Evolutionary conservation across 2,113 vertebrate species (phyloP).

Genomic region (Pelvicachromis taeniatus): DNA sequence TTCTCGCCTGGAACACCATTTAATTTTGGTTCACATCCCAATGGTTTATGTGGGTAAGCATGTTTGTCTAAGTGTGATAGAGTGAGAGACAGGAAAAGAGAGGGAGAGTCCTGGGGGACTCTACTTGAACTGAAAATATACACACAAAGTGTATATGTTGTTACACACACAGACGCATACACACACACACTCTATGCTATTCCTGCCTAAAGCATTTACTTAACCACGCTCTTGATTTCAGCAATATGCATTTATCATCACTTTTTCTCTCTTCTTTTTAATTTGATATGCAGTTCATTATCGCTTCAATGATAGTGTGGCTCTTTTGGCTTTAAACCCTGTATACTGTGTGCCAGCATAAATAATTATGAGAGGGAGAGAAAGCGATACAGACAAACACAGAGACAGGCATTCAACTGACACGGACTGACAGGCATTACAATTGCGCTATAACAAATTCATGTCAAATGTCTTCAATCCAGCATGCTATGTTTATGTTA

Average conservation of each 20-base stretch:
- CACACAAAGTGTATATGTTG: background rate
- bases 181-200: background rate
- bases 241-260: constrained; percentile 40
- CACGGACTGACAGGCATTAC: background rate
- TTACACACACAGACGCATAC: background rate
- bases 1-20: constrained; percentile 29
- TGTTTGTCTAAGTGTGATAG: background rate
- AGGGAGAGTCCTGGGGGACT: background rate
- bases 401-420: background rate
- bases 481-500: background rate
- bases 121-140: constrained; percentile 12
- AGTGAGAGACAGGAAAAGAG: background rate
- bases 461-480: background rate
- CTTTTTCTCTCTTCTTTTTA: constrained; percentile 3
- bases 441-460: background rate
- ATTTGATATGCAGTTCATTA: constrained; percentile 45
- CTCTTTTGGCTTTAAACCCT: constrained; percentile 26
- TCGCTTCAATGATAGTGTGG: constrained; percentile 26
- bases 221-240: constrained; percentile 22
- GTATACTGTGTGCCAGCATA: constrained; percentile 4
- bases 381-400: background rate
- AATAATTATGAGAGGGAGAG: constrained; percentile 16
- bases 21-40: constrained; percentile 29
- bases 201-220: constrained; percentile 1
- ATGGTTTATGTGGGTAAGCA: background rate